Evolutionary conservation across 2,888 invertebrate species (phyloP), one percentile per base, ranked within the genome.

Genomic region (Ischnus inquisitorius): DNA sequence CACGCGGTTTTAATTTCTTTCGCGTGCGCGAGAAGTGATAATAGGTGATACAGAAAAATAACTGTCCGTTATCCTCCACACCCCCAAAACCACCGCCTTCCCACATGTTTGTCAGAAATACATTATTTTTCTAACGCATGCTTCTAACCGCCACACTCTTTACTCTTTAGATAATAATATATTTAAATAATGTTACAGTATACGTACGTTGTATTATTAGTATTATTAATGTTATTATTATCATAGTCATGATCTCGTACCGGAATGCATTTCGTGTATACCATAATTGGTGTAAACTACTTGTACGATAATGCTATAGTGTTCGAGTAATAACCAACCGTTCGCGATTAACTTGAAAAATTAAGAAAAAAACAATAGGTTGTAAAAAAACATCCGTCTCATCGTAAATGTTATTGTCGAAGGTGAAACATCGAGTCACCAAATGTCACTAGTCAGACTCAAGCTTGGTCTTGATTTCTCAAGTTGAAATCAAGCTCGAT

Each of bases 71-170:
- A 80, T 85, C 82, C 87, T 84, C 85, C 86, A 87, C 86, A 88
- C 88, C 88, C 87, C 90, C 90, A 89, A 54, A 82, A 82, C 71
- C 92, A 90, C 89, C 87, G 88, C 89, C 90, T 88, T 87, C 86
- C 81, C 84, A 81, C 78, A 76, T 82, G 54, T 84, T 78, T 82
- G 57, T 80, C 78, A 85, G 80, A 84, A 74, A 92, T 85, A 89
- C 87, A 89, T 92, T 92, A 91, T 92, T 92, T 92, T 92, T 92
- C 89, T 91, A 91, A 91, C 89, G 92, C 92, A 92, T 92, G 92
- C 90, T 90, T 89, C 82, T 87, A 87, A 84, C 75, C 85, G 83
- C 84, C 82, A 87, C 82, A 86, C 87, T 86, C 82, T 86, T 77
- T 84, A 72, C 77, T 75, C 76, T 77, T 60, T 82, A 80, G 72